These are phyloP conservation scores for Nautilus pompilius DNA, from an alignment of 1,140 invertebrate genomes.

Conservation along the genomic window DNA sequence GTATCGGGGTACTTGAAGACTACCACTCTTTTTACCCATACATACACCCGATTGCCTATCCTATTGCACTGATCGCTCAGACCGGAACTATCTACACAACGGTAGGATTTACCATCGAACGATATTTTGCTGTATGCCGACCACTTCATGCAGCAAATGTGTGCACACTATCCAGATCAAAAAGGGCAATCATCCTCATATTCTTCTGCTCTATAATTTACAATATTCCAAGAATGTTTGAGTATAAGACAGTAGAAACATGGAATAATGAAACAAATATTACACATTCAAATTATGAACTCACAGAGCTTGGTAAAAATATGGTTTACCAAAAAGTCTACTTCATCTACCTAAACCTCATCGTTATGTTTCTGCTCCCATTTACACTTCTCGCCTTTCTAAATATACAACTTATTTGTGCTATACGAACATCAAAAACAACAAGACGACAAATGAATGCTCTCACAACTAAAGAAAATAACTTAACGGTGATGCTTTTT, in stretches of 20 bases:
- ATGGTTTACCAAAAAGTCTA: conserved; percentile 64
- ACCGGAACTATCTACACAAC: conserved; percentile 83
- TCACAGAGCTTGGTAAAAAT: conserved; percentile 53
- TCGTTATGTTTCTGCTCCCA: conserved; percentile 66
- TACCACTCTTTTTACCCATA: conserved; percentile 59
- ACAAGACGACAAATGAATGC: conserved; percentile 39
- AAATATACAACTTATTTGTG: conserved; percentile 69
- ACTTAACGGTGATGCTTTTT: conserved; percentile 70
- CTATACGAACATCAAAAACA: conserved; percentile 65
- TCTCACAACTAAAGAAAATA: conserved; percentile 65
- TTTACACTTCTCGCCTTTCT: conserved; percentile 67
- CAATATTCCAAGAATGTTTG: conserved; percentile 69
- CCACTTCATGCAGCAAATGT: conserved; percentile 76
- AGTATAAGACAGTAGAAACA: conserved; percentile 55
- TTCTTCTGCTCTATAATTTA: conserved; percentile 64
- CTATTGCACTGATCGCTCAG: conserved; percentile 67
- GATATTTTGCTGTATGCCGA: conserved; percentile 74
- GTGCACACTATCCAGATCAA: conserved; percentile 65
- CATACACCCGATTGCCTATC: conserved; percentile 60
- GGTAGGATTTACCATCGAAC: conserved; percentile 73
- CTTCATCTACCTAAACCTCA: conserved; percentile 66
- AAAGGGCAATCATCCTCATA: conserved; percentile 63
- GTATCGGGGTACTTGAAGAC: conserved; percentile 71
- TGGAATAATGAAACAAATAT: conserved; percentile 21
- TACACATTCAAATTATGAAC: background rate